Evolutionary conservation across 2,888 invertebrate genomes (phyloP), one percentile per base, ranked within the genome.

Genomic region (Dasysyrphus albostriatus): DNA sequence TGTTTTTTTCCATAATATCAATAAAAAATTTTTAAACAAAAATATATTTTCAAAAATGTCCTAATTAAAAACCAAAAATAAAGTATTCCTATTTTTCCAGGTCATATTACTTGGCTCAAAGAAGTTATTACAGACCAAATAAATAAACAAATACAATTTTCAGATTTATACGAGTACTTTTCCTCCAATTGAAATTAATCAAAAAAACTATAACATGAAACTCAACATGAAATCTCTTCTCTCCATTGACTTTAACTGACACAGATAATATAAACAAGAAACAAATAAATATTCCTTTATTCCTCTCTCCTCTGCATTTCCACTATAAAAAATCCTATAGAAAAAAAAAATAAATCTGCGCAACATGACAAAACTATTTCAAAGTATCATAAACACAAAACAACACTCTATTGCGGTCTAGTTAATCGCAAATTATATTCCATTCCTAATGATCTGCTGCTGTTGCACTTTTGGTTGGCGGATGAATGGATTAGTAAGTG

Each of bases 401-500:
- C 80, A 56, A 49, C 61, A 59, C 65, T 72, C 74, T 16, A 74
- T 54, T 85, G 82, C 85, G 85, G 85, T 85, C 85, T 85, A 85
- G 77, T 85, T 85, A 82, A 78, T 85, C 58, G 73, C 70, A 82
- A 73, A 77, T 54, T 73, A 81, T 81, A 85, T 78, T 70, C 14
- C 29, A 37, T 37, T 19, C 51, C 51, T 76, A 67, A 76, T 84
- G 69, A 72, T 42, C 67, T 59, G 63, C 32, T 39, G 9, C 59
- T 54, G 63, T 24, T 65, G 67, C 74, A 37, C 74, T 24, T 51
- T 37, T 9, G 70, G 72, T 58, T 59, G 65, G 29, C 70, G 85
- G 82, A 77, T 85, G 81, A 81, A 81, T 85, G 61, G 77, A 78
- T 82, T 82, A 61, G 77, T 85, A 85, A 85, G 82, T 85, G 85